These are phyloP conservation scores for Rhea americana DNA, from an alignment of 2,113 vertebrate species.

Conservation along the genomic window DNA sequence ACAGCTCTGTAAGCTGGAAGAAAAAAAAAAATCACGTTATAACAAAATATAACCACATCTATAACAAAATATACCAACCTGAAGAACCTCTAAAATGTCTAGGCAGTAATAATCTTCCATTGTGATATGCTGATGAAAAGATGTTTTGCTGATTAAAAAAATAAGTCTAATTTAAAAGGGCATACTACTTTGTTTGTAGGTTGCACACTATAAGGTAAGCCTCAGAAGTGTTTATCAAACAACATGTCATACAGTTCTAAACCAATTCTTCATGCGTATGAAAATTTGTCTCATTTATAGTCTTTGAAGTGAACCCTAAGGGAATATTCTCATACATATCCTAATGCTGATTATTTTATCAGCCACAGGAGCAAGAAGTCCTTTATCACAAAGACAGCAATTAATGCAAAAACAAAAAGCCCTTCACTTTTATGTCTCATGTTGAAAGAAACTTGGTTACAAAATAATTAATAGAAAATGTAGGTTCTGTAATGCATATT, in stretches of 20 bases:
- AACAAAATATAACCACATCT: no score
- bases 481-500: slow-evolving; percentile 15
- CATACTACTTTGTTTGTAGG: not conserved
- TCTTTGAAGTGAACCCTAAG: slow-evolving; percentile 57
- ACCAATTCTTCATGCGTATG: slow-evolving; percentile 17
- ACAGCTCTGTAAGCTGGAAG: not conserved
- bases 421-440: slow-evolving; percentile 54
- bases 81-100: not conserved
- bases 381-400: slow-evolving; percentile 61
- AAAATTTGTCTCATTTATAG: slow-evolving; percentile 43
- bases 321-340: slow-evolving; percentile 17
- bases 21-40: not conserved
- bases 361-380: slow-evolving; percentile 17
- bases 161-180: not conserved
- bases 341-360: slow-evolving; percentile 58
- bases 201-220: not conserved
- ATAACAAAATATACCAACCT: not conserved
- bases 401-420: slow-evolving; percentile 60
- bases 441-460: slow-evolving; percentile 46
- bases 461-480: slow-evolving; percentile 54
- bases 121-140: not conserved
- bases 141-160: not conserved
- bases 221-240: slow-evolving; percentile 59
- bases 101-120: not conserved
- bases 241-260: slow-evolving; percentile 15